phyloP scores from a whole-genome alignment of 2,888 invertebrate species.

The Sminthurides aquaticus region DNA sequence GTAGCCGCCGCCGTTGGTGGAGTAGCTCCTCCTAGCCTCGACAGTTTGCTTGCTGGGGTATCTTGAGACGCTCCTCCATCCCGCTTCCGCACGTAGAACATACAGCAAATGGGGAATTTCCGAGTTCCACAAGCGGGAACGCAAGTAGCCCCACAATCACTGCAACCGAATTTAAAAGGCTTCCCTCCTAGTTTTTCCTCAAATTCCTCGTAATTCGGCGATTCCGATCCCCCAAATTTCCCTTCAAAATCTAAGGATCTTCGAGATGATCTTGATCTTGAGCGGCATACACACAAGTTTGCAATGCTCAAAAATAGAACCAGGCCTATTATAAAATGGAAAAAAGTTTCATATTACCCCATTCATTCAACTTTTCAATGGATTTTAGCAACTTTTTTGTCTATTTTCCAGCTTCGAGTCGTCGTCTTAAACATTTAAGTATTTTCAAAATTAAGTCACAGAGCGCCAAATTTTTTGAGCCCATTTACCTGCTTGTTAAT shows the following conservation, averaged over 20 bases:
- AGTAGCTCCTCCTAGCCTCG: too few relatives aligned
- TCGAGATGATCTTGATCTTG: neutral
- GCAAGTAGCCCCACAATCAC: neutral
- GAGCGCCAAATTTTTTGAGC: too few relatives aligned
- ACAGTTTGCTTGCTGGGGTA: neutral
- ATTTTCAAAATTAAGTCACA: too few relatives aligned
- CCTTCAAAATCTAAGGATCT: neutral
- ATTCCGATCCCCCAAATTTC: neutral
- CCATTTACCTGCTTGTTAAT: too few relatives aligned
- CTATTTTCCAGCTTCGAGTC: too few relatives aligned
- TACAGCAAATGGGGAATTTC: neutral
- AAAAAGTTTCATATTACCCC: too few relatives aligned
- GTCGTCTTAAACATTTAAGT: too few relatives aligned
- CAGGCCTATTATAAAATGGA: too few relatives aligned
- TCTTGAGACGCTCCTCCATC: neutral
- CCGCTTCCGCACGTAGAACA: neutral
- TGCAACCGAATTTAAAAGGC: neutral
- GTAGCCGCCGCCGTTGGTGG: neutral
- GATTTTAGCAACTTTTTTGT: too few relatives aligned
- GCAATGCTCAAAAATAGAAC: too few relatives aligned
- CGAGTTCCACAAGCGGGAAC: conserved; percentile 2
- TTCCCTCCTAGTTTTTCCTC: neutral
- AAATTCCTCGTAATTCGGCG: neutral
- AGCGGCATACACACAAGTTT: neutral
- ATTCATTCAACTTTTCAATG: too few relatives aligned